Evolutionary conservation across 2,113 vertebrate species (phyloP).

Genomic region (Myodes glareolus): DNA sequence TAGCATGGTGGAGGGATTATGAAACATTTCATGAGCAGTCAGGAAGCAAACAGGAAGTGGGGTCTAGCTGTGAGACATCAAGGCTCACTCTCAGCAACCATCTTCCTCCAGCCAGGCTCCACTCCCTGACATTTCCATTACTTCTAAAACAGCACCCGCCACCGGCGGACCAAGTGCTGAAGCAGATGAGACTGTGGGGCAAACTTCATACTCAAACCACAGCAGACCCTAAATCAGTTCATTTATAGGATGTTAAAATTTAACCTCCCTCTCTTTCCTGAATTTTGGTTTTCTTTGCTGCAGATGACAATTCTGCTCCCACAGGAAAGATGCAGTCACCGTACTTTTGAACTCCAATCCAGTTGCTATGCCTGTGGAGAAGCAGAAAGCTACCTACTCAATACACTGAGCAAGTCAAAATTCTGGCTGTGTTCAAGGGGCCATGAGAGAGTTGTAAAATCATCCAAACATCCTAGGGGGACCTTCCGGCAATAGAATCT

Average conservation of each 20-base stretch:
- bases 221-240: not conserved
- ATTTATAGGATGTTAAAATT: not conserved
- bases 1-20: fast-evolving
- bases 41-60: not conserved
- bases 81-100: not conserved
- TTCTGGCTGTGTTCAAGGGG: too few relatives aligned
- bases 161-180: not conserved
- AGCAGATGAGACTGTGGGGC: not conserved
- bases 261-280: not conserved
- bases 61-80: not conserved
- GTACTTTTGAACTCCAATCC: not conserved
- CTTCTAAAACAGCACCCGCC: too few relatives aligned
- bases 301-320: not conserved
- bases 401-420: not conserved
- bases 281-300: not conserved
- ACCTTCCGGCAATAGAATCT: not conserved
- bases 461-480: not conserved
- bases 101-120: not conserved
- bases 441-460: not conserved
- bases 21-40: not conserved
- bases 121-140: not conserved
- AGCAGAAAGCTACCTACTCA: not conserved
- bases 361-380: not conserved
- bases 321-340: not conserved
- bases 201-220: not conserved